These are phyloP conservation scores for Cephus rjabovi DNA, from an alignment of 2,888 invertebrate species.

Conservation along the genomic window DNA sequence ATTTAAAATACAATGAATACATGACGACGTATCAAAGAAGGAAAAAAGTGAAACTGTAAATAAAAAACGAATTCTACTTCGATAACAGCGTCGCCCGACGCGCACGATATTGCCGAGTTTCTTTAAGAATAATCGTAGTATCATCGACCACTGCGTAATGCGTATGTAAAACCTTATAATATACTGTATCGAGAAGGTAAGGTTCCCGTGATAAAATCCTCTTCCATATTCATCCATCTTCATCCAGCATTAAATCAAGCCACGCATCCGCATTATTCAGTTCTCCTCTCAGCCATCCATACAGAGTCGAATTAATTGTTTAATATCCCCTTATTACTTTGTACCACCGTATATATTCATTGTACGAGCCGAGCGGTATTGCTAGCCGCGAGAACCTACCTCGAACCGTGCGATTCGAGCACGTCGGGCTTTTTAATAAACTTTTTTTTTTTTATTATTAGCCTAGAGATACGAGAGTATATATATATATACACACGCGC, in stretches of 20 bases:
- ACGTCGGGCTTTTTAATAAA: background rate
- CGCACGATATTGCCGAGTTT: background rate
- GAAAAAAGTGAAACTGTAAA: background rate
- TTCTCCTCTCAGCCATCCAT: background rate
- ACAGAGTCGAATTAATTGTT: background rate
- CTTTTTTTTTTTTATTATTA: background rate
- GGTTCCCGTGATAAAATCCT: background rate
- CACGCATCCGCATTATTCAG: background rate
- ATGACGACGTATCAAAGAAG: background rate
- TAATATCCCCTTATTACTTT: background rate
- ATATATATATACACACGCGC: background rate
- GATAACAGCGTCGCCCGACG: background rate
- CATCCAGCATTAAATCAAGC: background rate
- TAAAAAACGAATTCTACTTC: background rate
- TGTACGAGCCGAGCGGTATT: background rate
- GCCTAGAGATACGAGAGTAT: constrained; percentile 1
- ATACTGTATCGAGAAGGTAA: background rate
- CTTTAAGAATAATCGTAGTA: background rate
- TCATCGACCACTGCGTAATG: background rate
- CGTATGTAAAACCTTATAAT: background rate
- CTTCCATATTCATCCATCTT: background rate
- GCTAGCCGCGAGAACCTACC: background rate
- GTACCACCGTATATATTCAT: background rate
- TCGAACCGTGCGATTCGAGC: background rate
- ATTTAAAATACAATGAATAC: background rate